Base-by-base conservation (phyloP, 2,888 invertebrate genomes). In the Octodonta nipae region DNA sequence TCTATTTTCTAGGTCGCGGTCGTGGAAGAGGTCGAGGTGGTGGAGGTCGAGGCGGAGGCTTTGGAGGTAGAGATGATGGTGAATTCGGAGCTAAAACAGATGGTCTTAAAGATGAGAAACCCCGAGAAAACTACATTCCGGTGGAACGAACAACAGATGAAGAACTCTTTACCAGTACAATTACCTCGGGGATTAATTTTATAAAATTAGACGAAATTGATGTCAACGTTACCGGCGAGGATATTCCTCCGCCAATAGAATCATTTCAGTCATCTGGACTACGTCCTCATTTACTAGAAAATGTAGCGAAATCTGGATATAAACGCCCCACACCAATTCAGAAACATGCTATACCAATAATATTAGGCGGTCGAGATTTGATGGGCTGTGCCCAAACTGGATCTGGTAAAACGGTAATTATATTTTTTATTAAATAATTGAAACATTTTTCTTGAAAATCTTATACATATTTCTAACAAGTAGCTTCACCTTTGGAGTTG, bases 371-470 rank as follows among this genome's bases (percentile, higher is more conserved):
- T 0, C 66, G 89, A 15, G 96, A 98, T 66, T 60, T 98, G 14
- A 95, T 96, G 89, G 92, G 84, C 0, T 95, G 95, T 54, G 95
- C 96, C 0, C 95, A 96, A 60, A 98, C 96, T 5, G 96, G 96
- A 1, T 93, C 93, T 0, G 98, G 96, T 8, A 96, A 96, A 67
- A 95, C 95, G 1, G 82, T 80, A 63, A 40, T 37, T 35, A 13
- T 6, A 7, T 8, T 33, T 24, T 10, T 30, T 28, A 6, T 28
- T 10, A 15, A 5, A 15, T 13, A 17, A 12, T 26, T 12, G 10
- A 26, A 26, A 26, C 13, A 8, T n/a, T 5, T 26, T 3, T n/a
- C n/a, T n/a, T n/a, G n/a, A n/a, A n/a, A n/a, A n/a, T n/a, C n/a
- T n/a, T n/a, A n/a, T n/a, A n/a, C n/a, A n/a, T n/a, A n/a, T n/a